Conservation (phyloP, 2,888 invertebrate genomes). For the Arge pagana region DNA sequence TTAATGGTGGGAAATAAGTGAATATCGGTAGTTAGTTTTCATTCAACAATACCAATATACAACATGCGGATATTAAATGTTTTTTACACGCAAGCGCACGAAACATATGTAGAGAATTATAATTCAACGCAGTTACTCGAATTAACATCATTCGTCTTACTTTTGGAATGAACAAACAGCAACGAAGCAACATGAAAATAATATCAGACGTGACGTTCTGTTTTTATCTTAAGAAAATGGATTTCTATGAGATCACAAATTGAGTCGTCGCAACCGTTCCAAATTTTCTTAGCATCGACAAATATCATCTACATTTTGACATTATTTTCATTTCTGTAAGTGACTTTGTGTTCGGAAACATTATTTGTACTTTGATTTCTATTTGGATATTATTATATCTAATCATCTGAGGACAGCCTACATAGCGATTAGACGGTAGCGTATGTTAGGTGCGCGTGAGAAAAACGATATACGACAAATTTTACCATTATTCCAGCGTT, state of each 20-base stretch:
- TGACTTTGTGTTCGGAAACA: too few relatives aligned
- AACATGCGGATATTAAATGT: conserved; percentile 34
- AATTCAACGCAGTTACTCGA: too few relatives aligned
- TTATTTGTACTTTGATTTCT: too few relatives aligned
- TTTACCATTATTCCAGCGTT: conserved; percentile 77
- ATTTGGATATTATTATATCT: too few relatives aligned
- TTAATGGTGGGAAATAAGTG: conserved; percentile 25
- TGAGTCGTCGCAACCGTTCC: too few relatives aligned
- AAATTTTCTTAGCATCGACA: too few relatives aligned
- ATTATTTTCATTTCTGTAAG: too few relatives aligned
- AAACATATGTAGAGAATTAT: conserved; percentile 24
- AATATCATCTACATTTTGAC: too few relatives aligned
- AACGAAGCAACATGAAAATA: not conserved
- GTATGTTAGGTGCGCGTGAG: conserved; percentile 28
- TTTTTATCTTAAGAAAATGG: not conserved
- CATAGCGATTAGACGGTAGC: not conserved
- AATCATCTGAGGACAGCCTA: not conserved
- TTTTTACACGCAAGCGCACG: conserved; percentile 34
- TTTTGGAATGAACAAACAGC: too few relatives aligned
- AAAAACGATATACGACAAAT: conserved; percentile 45
- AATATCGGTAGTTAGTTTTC: conserved; percentile 26
- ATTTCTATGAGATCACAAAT: not conserved
- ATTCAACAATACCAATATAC: conserved; percentile 24
- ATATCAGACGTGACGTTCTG: not conserved
- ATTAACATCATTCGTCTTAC: too few relatives aligned